phyloP scores from a whole-genome alignment of 1,140 invertebrate genomes.

The Uloborus diversus region DNA sequence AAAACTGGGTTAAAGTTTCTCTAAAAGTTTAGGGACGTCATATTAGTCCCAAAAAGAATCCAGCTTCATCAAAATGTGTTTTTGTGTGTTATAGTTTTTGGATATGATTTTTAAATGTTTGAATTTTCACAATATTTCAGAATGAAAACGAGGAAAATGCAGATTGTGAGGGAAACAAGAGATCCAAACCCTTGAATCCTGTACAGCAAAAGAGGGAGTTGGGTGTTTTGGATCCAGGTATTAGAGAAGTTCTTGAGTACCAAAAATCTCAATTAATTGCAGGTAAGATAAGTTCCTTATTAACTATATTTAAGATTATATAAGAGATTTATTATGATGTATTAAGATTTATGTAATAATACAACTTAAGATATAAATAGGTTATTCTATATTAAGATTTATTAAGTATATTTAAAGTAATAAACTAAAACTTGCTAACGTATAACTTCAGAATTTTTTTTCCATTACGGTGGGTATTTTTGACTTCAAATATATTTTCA shows the following conservation, averaged over 20 bases:
- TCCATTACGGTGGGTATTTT: too few species aligned
- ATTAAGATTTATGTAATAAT: background rate
- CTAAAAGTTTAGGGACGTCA: too few species aligned
- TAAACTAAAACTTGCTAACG: too few species aligned
- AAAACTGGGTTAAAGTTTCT: too few species aligned
- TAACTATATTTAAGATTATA: too few species aligned
- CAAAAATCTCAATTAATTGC: constrained; percentile 36
- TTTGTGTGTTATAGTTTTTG: too few species aligned
- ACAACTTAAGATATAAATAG: background rate
- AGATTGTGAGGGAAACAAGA: constrained; percentile 4
- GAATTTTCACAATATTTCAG: background rate
- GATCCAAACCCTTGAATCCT: constrained; percentile 37
- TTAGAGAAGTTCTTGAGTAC: constrained; percentile 40
- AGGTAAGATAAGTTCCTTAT: constrained; percentile 9
- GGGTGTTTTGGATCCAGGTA: constrained; percentile 27
- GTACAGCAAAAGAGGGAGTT: constrained; percentile 30
- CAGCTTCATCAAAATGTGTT: too few species aligned
- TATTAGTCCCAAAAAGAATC: too few species aligned
- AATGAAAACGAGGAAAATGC: constrained; percentile 11
- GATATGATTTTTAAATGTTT: background rate
- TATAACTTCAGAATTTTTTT: too few species aligned
- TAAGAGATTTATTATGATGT: background rate
- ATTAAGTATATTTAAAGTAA: background rate
- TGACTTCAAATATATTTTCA: too few species aligned
- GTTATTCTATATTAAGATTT: background rate